Evolutionary conservation across 2,888 invertebrate species (phyloP).

Genomic region (Apomyelois bistriatella): DNA sequence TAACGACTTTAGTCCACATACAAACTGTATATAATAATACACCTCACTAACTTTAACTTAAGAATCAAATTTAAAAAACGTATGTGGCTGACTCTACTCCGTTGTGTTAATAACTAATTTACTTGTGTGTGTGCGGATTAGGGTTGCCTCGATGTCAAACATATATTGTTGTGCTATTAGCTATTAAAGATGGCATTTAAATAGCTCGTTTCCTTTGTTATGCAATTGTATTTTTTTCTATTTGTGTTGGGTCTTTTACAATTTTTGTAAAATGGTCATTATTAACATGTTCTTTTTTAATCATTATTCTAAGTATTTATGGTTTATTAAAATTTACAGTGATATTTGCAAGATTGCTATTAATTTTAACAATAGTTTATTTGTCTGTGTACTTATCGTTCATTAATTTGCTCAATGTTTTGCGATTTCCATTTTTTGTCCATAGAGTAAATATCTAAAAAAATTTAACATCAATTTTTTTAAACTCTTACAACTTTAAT

Average conservation of each 20-base stretch:
- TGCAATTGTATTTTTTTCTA: neutral
- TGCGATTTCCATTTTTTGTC: too few species aligned
- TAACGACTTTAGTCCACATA: neutral
- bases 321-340: too few species aligned
- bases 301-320: too few species aligned
- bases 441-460: too few species aligned
- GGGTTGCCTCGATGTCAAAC: slow-evolving; percentile 11
- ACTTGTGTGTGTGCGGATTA: slow-evolving; percentile 25
- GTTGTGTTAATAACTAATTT: slow-evolving; percentile 57
- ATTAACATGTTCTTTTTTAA: too few species aligned
- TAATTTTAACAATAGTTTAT: too few species aligned
- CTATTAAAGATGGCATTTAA: slow-evolving; percentile 36
- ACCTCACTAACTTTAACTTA: neutral
- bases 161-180: slow-evolving; percentile 25
- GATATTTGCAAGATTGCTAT: too few species aligned
- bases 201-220: slow-evolving; percentile 2
- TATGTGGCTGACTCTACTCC: slow-evolving; percentile 26
- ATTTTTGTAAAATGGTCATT: neutral
- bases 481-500: too few species aligned
- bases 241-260: neutral
- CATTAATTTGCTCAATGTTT: too few species aligned
- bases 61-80: neutral
- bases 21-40: neutral
- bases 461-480: too few species aligned
- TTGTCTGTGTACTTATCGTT: too few species aligned